phyloP scores from a whole-genome alignment of 2,113 vertebrate species.

The Boleophthalmus pectinirostris region DNA sequence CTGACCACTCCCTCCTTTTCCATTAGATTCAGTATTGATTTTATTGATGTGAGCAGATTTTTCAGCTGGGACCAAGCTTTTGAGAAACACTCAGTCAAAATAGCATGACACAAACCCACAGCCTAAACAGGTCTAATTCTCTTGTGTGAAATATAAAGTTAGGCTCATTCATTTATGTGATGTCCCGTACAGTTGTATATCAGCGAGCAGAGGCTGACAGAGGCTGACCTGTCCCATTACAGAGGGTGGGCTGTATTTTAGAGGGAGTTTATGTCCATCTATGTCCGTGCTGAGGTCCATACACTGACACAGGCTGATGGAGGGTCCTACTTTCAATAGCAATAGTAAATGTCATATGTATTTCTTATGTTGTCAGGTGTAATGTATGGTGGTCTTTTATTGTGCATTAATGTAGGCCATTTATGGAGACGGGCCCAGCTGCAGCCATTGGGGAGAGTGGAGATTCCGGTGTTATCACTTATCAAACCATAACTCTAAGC shows the following conservation, averaged over 20 bases:
- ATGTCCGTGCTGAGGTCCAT: neutral
- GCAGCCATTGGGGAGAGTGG: no score
- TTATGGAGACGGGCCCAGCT: no score
- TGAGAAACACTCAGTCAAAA: slow-evolving; percentile 47
- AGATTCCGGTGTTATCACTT: no score
- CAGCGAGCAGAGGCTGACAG: neutral
- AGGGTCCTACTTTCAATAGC: neutral
- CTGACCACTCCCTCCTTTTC: slow-evolving; percentile 9
- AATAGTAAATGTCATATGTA: neutral
- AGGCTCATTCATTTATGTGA: neutral
- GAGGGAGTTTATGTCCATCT: neutral
- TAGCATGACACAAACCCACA: slow-evolving; percentile 54
- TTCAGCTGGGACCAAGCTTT: slow-evolving; percentile 14
- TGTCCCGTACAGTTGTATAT: neutral
- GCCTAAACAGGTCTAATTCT: slow-evolving; percentile 74
- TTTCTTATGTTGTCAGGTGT: neutral
- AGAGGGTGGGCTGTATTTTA: neutral
- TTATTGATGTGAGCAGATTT: slow-evolving; percentile 24
- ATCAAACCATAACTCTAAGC: no score
- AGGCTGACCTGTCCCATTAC: slow-evolving; percentile 3
- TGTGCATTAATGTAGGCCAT: neutral
- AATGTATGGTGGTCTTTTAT: neutral
- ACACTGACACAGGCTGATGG: neutral
- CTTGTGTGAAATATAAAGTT: slow-evolving; percentile 31
- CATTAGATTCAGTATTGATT: slow-evolving; percentile 14